Conservation (phyloP, 1,140 invertebrate genomes). For the Hetaerina americana region DNA sequence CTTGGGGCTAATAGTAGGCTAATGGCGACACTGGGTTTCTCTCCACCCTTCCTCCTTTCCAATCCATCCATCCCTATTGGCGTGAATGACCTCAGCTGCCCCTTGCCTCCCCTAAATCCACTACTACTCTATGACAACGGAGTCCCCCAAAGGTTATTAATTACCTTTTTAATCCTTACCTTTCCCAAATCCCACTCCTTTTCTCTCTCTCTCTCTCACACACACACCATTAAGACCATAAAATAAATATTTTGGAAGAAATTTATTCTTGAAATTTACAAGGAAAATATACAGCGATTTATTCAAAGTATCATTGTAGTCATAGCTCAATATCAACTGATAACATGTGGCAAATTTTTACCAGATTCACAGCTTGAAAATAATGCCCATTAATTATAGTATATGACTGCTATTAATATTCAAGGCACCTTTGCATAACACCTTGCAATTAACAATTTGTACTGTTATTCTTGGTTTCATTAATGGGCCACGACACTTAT, state of each 20-base stretch:
- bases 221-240: too few species aligned
- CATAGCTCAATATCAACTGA: neutral
- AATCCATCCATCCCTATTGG: too few species aligned
- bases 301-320: neutral
- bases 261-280: neutral
- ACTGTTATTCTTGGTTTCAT: neutral
- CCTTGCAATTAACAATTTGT: neutral
- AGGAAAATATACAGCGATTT: neutral
- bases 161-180: too few species aligned
- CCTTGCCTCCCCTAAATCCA: too few species aligned
- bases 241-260: neutral
- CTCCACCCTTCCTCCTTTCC: too few species aligned
- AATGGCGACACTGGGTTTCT: too few species aligned
- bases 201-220: too few species aligned
- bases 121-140: too few species aligned
- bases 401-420: neutral
- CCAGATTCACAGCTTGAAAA: neutral
- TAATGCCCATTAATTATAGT: neutral
- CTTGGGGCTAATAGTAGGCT: too few species aligned
- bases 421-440: neutral
- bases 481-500: neutral
- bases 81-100: too few species aligned
- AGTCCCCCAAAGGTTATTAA: too few species aligned
- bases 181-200: too few species aligned
- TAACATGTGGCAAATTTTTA: neutral